Percentiles rank a stretch among this genome's conserved stretches.
phyloP scores from a whole-genome alignment of 2,113 vertebrate species.

The Potamarius usumacintae region DNA sequence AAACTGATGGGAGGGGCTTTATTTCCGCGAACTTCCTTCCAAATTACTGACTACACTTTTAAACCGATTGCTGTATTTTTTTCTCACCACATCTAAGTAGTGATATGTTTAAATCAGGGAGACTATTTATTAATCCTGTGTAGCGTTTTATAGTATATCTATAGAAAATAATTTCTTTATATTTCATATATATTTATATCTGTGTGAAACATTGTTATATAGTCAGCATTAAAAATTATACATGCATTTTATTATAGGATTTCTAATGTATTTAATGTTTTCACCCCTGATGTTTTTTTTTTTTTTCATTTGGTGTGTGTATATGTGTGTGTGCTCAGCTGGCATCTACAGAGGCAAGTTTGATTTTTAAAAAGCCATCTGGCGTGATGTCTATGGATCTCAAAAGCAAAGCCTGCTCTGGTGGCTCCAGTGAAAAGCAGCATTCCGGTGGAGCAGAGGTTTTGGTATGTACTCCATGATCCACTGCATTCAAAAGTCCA shows the following conservation, averaged over 20 bases:
- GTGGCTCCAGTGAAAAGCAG: conserved; percentile 59
- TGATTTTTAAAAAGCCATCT: conserved; percentile 45
- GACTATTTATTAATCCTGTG: neutral
- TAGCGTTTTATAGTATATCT: neutral
- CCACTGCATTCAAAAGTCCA: conserved; percentile 69
- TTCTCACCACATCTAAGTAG: neutral
- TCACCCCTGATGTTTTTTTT: conserved; percentile 22
- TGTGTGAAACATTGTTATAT: neutral
- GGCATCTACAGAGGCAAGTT: neutral
- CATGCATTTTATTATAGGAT: conserved; percentile 9
- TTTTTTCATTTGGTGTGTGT: conserved; percentile 4
- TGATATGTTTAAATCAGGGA: neutral
- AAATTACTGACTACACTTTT: neutral
- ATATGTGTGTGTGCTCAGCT: conserved; percentile 13
- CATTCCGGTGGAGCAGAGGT: conserved; percentile 47
- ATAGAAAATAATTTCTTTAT: neutral
- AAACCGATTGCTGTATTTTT: no score
- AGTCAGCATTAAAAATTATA: neutral
- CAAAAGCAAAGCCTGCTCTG: conserved; percentile 60
- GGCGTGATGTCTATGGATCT: conserved; percentile 68
- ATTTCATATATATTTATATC: neutral
- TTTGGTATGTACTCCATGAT: conserved; percentile 69
- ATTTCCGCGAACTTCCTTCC: neutral
- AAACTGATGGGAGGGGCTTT: neutral
- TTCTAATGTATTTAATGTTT: neutral